These are phyloP conservation scores for Thumatha senex DNA, from an alignment of 2,888 invertebrate species.

Conservation along the genomic window DNA sequence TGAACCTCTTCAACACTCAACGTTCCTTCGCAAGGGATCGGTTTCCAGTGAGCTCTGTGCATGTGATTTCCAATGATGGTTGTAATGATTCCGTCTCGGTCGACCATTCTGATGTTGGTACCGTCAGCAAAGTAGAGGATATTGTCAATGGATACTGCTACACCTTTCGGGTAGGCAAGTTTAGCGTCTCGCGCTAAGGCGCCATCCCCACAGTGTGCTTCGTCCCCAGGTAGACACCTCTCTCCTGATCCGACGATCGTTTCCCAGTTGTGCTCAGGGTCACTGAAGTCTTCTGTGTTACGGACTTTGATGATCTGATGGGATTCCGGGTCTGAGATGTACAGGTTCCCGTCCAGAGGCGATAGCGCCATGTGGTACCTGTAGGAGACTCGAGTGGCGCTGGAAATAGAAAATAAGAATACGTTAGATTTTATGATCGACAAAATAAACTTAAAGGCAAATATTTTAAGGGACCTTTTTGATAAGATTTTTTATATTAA, in stretches of 20 bases:
- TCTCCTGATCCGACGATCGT: constrained; percentile 97
- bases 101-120: constrained; percentile 96
- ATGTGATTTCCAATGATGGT: constrained; percentile 96
- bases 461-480: no score
- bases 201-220: constrained; percentile 98
- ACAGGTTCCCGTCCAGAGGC: constrained; percentile 95
- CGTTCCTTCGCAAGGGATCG: constrained; percentile 95
- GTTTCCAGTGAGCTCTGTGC: constrained; percentile 97
- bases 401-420: constrained; percentile 72
- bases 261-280: constrained; percentile 97
- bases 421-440: background rate
- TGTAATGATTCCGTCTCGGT: constrained; percentile 95
- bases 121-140: constrained; percentile 98
- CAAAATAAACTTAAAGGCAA: background rate
- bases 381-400: constrained; percentile 96
- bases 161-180: constrained; percentile 97
- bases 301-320: constrained; percentile 96
- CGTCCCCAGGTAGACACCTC: constrained; percentile 95
- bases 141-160: constrained; percentile 96
- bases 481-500: no score
- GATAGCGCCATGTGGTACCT: constrained; percentile 98
- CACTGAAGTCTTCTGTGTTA: constrained; percentile 90
- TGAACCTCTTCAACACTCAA: constrained; percentile 96
- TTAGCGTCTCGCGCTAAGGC: constrained; percentile 96
- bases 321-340: constrained; percentile 97